Evolutionary conservation across 2,888 invertebrate genomes (phyloP).

Genomic region (Cheilosia pagana): DNA sequence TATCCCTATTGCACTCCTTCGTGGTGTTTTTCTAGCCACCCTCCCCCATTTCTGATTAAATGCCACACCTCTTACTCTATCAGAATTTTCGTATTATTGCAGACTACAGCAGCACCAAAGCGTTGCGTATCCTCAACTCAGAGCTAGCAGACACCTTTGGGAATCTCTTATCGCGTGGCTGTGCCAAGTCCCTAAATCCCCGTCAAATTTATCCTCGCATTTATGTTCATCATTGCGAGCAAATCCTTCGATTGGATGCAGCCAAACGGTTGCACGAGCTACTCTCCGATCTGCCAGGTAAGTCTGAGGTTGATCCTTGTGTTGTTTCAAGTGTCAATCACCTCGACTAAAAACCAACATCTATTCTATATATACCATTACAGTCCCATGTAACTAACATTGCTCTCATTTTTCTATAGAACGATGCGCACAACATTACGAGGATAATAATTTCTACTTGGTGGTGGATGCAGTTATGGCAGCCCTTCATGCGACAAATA

Average conservation of each 20-base stretch:
- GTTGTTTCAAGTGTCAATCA: constrained; percentile 58
- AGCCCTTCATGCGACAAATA: constrained; percentile 91
- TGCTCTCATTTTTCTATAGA: constrained; percentile 81
- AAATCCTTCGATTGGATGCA: constrained; percentile 83
- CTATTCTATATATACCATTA: not conserved
- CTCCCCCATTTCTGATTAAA: not conserved
- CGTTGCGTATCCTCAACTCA: constrained; percentile 90
- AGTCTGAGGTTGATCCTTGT: constrained; percentile 76
- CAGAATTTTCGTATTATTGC: not conserved
- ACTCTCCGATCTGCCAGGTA: constrained; percentile 86
- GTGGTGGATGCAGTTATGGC: constrained; percentile 91
- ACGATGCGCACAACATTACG: constrained; percentile 88
- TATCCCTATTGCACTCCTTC: too few species aligned
- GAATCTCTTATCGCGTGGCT: constrained; percentile 93
- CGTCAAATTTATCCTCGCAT: constrained; percentile 88
- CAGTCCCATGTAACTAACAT: not conserved
- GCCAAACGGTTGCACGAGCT: constrained; percentile 85
- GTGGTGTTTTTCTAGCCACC: too few species aligned
- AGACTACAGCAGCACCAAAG: constrained; percentile 93
- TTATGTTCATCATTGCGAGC: constrained; percentile 84
- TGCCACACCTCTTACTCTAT: not conserved
- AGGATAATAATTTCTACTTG: constrained; percentile 91
- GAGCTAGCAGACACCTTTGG: constrained; percentile 97
- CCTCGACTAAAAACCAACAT: not conserved
- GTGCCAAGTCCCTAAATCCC: constrained; percentile 91